Evolutionary conservation across 2,888 invertebrate species (phyloP).

Genomic region (Trachelus troglodyta): DNA sequence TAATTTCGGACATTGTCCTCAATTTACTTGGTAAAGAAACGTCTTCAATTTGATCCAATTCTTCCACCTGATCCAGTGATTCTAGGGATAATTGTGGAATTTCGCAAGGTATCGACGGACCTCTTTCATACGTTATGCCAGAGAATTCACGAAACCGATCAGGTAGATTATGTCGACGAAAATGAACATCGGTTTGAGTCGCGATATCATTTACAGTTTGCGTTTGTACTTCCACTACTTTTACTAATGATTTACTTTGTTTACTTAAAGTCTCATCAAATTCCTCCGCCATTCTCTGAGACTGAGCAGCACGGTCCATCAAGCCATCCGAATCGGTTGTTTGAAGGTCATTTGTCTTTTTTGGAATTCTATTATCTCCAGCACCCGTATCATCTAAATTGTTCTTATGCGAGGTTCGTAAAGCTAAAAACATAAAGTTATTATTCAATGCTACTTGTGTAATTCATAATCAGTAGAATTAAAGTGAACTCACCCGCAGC

Average conservation of each 20-base stretch:
- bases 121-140: conserved; percentile 47
- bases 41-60: conserved; percentile 57
- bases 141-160: conserved; percentile 42
- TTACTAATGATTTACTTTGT: conserved; percentile 41
- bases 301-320: conserved; percentile 11
- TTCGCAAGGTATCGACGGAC: conserved; percentile 38
- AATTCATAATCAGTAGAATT: background rate
- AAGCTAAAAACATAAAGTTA: background rate
- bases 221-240: conserved; percentile 61
- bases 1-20: conserved; percentile 63
- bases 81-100: conserved; percentile 50
- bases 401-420: background rate
- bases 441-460: background rate
- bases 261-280: conserved; percentile 34
- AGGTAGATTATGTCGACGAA: conserved; percentile 25
- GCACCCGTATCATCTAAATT: background rate
- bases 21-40: conserved; percentile 57
- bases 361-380: background rate
- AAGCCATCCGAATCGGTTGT: conserved; percentile 2
- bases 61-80: conserved; percentile 53
- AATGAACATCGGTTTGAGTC: conserved; percentile 56
- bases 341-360: conserved; percentile 6
- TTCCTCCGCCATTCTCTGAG: conserved; percentile 11
- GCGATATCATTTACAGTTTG: conserved; percentile 64
- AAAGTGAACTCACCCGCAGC: background rate